These are phyloP conservation scores for Venustoraphidia nigricollis DNA, from an alignment of 2,888 invertebrate species.

Conservation along the genomic window DNA sequence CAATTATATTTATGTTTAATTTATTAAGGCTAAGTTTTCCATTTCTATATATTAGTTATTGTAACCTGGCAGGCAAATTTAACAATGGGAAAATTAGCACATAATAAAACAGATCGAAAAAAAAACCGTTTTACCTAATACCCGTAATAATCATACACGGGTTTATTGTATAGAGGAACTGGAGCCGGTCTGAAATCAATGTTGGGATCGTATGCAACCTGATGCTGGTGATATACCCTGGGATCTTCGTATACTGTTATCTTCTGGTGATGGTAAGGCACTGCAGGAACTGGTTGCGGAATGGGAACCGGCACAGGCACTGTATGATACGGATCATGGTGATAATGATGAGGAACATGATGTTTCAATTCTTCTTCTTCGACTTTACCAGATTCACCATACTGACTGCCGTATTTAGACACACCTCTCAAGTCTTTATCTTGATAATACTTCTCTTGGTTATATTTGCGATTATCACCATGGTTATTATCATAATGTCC, in stretches of 20 bases:
- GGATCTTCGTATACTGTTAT: constrained; percentile 28
- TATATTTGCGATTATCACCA: constrained; percentile 19
- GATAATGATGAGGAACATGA: not conserved
- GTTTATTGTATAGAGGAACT: not conserved
- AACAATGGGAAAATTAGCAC: too few relatives aligned
- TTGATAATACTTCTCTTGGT: constrained; percentile 21
- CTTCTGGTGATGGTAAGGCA: not conserved
- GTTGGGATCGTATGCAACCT: not conserved
- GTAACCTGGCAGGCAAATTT: too few relatives aligned
- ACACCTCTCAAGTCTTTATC: constrained; percentile 16
- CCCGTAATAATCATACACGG: constrained; percentile 1
- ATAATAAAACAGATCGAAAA: too few relatives aligned
- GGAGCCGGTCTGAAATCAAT: constrained; percentile 2
- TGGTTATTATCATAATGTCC: constrained; percentile 19
- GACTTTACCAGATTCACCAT: constrained; percentile 15
- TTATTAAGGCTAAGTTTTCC: too few relatives aligned
- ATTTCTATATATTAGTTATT: too few relatives aligned
- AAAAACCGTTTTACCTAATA: not conserved
- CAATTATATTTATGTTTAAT: too few relatives aligned
- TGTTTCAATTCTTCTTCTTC: constrained; percentile 13
- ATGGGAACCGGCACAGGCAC: not conserved
- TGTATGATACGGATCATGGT: not conserved
- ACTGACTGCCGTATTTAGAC: constrained; percentile 14
- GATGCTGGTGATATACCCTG: constrained; percentile 9
- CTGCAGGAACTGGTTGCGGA: not conserved